Conservation (phyloP, 2,888 invertebrate genomes). For the Drosophila macrospina region DNA sequence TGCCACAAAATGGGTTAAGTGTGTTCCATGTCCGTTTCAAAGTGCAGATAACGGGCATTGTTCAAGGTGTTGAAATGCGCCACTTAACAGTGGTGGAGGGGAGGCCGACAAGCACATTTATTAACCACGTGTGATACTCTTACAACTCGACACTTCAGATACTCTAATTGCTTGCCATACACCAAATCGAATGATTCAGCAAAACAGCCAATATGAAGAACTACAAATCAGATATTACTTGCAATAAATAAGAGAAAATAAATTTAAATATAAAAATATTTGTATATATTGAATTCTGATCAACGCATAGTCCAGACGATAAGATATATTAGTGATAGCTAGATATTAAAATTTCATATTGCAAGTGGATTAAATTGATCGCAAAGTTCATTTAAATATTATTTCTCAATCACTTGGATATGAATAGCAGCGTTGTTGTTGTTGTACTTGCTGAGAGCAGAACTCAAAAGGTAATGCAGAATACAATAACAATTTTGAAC, state of each 20-base stretch:
- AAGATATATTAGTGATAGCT: too few relatives aligned
- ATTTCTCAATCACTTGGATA: too few relatives aligned
- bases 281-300: too few relatives aligned
- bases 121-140: constrained; percentile 27
- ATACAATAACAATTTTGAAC: too few relatives aligned
- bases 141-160: constrained; percentile 2
- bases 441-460: too few relatives aligned
- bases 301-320: too few relatives aligned
- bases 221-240: not conserved
- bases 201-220: not conserved
- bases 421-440: too few relatives aligned
- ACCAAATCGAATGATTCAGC: constrained; percentile 13
- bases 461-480: too few relatives aligned
- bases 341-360: too few relatives aligned
- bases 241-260: not conserved
- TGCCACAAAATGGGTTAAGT: constrained; percentile 58
- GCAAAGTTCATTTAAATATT: too few relatives aligned
- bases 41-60: constrained; percentile 45
- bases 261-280: not conserved
- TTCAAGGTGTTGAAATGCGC: constrained; percentile 54
- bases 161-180: constrained; percentile 28
- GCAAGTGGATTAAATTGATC: too few relatives aligned
- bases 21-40: constrained; percentile 34
- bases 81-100: constrained; percentile 31
- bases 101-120: constrained; percentile 31